Conservation (phyloP, 2,113 vertebrate species). For the Calidris pugnax region DNA sequence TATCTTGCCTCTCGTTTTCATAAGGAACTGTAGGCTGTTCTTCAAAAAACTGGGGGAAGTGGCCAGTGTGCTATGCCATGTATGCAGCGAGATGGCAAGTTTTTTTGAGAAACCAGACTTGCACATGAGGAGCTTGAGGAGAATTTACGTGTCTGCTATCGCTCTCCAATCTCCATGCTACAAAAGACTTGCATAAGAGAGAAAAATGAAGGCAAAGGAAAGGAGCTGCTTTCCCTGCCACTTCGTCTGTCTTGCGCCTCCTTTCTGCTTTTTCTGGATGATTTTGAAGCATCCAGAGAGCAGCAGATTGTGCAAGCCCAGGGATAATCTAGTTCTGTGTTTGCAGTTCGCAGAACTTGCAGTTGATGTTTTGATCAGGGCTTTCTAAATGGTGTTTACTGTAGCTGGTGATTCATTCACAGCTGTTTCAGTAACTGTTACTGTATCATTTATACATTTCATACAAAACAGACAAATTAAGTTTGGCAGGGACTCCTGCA, state of each 20-base stretch:
- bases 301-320: neutral
- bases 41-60: neutral
- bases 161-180: neutral
- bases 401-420: constrained; percentile 35
- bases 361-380: neutral
- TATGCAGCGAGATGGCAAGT: neutral
- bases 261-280: neutral
- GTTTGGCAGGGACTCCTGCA: neutral
- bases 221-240: neutral
- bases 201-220: neutral
- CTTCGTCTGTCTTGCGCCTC: neutral
- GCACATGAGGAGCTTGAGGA: neutral
- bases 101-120: neutral
- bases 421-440: constrained; percentile 41
- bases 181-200: neutral
- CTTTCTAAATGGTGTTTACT: constrained; percentile 50
- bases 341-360: neutral
- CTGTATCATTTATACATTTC: constrained; percentile 9
- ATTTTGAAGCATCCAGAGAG: neutral
- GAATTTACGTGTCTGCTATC: neutral
- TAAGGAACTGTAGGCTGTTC: neutral
- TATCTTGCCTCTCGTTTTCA: neutral
- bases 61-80: neutral
- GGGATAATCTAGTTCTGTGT: neutral
- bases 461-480: constrained; percentile 21